Evolutionary conservation across 2,888 invertebrate genomes (phyloP).

Genomic region (Invenusta paracnida): DNA sequence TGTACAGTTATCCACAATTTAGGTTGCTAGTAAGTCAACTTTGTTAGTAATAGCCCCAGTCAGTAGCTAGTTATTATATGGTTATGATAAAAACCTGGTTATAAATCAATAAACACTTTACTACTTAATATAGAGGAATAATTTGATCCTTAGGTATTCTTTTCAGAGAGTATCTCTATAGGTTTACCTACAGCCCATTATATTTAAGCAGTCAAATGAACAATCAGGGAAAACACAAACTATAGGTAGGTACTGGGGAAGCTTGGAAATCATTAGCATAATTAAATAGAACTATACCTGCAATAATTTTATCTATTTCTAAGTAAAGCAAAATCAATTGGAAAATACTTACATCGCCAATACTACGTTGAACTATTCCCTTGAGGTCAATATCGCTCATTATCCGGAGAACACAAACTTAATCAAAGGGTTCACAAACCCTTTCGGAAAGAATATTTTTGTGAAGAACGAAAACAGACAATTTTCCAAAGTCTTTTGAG

Average conservation of each 20-base stretch:
- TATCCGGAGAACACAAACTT: background rate
- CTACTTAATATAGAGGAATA: background rate
- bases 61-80: no score
- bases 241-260: background rate
- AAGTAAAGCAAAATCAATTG: no score
- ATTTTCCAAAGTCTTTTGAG: background rate
- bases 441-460: background rate
- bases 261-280: background rate
- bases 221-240: background rate
- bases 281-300: no score
- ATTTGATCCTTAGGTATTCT: conserved; percentile 2
- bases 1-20: no score
- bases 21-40: no score
- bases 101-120: conserved; percentile 13
- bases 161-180: background rate
- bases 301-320: no score
- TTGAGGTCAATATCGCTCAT: conserved; percentile 27
- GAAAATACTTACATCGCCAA: conserved; percentile 19
- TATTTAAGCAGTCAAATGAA: background rate
- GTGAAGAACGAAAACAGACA: background rate
- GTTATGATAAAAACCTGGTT: background rate
- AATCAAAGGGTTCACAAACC: background rate
- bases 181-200: background rate
- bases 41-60: no score
- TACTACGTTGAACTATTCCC: conserved; percentile 16